phyloP scores from a whole-genome alignment of 2,888 invertebrate species.

The Reticulitermes lucifugus region DNA sequence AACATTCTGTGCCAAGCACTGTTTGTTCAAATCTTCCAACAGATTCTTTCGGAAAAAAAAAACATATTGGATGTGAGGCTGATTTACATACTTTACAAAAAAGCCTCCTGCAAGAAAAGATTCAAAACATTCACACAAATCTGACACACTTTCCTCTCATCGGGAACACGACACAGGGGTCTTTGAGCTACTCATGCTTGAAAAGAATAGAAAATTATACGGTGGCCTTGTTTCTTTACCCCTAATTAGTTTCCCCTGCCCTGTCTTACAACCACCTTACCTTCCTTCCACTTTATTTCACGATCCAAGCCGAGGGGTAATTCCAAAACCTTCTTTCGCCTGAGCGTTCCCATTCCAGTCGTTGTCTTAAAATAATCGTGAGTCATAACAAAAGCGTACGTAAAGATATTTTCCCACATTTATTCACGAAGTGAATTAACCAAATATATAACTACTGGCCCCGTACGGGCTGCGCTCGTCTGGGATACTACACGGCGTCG shows the following conservation, averaged over 20 bases:
- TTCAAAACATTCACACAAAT: neutral
- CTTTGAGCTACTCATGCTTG: neutral
- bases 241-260: conserved; percentile 9
- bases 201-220: neutral
- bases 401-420: neutral
- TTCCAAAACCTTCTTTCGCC: conserved; percentile 10
- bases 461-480: too few relatives aligned
- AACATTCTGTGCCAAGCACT: too few relatives aligned
- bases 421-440: too few relatives aligned
- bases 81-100: too few relatives aligned
- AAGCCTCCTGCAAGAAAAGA: too few relatives aligned
- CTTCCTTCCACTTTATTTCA: conserved; percentile 15
- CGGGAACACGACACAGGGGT: neutral
- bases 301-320: conserved; percentile 13
- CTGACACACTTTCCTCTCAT: neutral
- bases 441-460: too few relatives aligned
- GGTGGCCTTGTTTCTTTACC: conserved; percentile 5
- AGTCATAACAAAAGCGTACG: neutral
- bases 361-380: neutral
- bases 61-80: too few relatives aligned
- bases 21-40: too few relatives aligned
- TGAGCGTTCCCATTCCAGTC: neutral
- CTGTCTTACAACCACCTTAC: neutral
- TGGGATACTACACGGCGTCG: too few relatives aligned
- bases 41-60: too few relatives aligned